These are phyloP conservation scores for Amphiura filiformis DNA, from an alignment of 35 echinoderm and acorn worm species.

Conservation along the genomic window DNA sequence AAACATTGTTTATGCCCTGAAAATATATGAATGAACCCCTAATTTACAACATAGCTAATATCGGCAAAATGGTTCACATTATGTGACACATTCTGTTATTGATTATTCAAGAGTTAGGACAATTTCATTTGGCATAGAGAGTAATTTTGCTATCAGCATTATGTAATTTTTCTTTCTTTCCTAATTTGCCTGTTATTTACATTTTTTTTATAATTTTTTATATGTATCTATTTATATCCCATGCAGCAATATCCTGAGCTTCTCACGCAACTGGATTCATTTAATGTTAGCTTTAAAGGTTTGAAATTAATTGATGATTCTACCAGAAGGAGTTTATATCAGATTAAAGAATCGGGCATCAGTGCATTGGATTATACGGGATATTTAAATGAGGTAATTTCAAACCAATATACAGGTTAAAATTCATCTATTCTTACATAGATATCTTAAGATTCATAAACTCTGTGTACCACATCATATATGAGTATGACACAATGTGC, in stretches of 20 bases:
- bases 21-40: no score
- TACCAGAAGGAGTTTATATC: neutral
- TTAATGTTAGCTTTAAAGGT: neutral
- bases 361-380: neutral
- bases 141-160: neutral
- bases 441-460: no score
- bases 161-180: no score
- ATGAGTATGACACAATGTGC: no score
- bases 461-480: no score
- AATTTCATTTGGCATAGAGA: neutral
- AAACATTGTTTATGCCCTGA: no score
- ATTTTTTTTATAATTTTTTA: no score
- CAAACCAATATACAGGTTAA: no score
- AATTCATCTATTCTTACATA: no score
- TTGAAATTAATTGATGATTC: slow-evolving; percentile 5
- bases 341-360: neutral
- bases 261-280: neutral
- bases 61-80: neutral
- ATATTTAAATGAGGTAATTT: neutral
- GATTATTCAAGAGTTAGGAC: neutral
- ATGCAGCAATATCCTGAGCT: slow-evolving; percentile 19
- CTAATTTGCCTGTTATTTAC: no score
- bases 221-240: neutral
- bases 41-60: no score
- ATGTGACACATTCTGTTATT: neutral